Conservation (phyloP, 2,113 vertebrate species). For the Aix galericulata region DNA sequence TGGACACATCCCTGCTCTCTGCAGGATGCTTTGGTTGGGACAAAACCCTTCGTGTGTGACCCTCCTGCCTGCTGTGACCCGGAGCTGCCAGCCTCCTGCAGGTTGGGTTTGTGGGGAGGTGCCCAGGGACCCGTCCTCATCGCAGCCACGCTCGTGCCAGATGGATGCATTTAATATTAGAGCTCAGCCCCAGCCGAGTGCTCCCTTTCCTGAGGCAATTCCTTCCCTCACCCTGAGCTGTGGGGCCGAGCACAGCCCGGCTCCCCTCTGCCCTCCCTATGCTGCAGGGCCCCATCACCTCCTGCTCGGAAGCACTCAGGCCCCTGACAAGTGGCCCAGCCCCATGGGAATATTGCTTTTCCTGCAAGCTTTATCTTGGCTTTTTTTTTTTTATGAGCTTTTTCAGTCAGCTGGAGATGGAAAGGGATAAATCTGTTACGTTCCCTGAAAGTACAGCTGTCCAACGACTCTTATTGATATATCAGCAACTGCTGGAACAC, state of each 20-base stretch:
- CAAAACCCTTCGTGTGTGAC: not conserved
- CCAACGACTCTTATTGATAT: slow-evolving; percentile 37
- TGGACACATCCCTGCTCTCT: not conserved
- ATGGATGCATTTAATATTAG: fast-evolving
- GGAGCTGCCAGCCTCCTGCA: not conserved
- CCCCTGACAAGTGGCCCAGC: not conserved
- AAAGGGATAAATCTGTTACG: slow-evolving; percentile 14
- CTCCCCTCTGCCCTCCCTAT: not conserved
- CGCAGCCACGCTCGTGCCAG: fast-evolving
- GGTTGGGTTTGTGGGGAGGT: not conserved
- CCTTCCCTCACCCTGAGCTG: not conserved
- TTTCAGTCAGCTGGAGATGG: slow-evolving; percentile 11
- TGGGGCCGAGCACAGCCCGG: not conserved
- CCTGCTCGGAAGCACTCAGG: not conserved
- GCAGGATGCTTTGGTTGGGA: not conserved
- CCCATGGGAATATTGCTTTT: not conserved
- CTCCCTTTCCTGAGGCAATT: not conserved
- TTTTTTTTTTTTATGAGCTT: not conserved
- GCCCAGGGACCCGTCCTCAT: fast-evolving
- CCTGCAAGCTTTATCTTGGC: not conserved
- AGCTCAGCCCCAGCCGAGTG: not conserved
- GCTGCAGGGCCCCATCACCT: fast-evolving
- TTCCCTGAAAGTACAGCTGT: slow-evolving; percentile 14
- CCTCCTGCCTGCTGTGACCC: fast-evolving
- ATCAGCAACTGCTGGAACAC: slow-evolving; percentile 52